Base-by-base conservation (phyloP, 2,797 vertebrate genomes). In the Pangasius macronema region DNA sequence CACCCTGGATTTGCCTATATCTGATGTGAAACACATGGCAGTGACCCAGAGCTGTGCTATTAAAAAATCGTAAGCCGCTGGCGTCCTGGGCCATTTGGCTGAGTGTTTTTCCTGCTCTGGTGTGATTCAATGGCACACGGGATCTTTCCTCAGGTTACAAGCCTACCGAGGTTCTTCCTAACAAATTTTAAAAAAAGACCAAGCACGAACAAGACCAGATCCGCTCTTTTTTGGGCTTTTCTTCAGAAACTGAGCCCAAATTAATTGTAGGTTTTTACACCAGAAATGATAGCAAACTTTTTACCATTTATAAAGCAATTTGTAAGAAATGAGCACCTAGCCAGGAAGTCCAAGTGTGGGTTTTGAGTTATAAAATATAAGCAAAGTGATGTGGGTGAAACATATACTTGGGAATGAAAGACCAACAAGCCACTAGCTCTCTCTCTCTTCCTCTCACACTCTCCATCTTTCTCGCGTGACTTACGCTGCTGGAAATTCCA, bases 11-110 rank as follows among this genome's bases (percentile, higher is more conserved):
- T 39, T 22, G 14, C 16, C 5, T 51, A 61, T 20, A 9, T 51
- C 84, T 89, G 88, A 91, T 90, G 76, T 61, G 5, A 72, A 91
- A 90, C 91, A 92, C 46, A 91, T 91, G 91, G 86, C 82, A 81
- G 89, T 65, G 10, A 65, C 53, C 88, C 82, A 39, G 36, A 86
- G 83, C 42, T 51, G 33, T 27, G 67, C 76, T 85, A 85, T 87
- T 53, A 82, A 87, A 87, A 89, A 82, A 83, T 82, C 82, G 73
- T 73, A 82, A 83, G 85, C 86, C 18, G 30, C n/a, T 36, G 82
- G 86, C 79, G 73, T 90, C 63, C 84, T 55, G 75, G 30, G 22
- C 46, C 55, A 75, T 77, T 85, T 86, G 82, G 49, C 83, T 85
- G 87, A 87, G 87, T 80, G 86, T 86, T 68, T 76, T 77, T 57